phyloP scores from a whole-genome alignment of 2,797 vertebrate genomes.

The Smutsia gigantea region DNA sequence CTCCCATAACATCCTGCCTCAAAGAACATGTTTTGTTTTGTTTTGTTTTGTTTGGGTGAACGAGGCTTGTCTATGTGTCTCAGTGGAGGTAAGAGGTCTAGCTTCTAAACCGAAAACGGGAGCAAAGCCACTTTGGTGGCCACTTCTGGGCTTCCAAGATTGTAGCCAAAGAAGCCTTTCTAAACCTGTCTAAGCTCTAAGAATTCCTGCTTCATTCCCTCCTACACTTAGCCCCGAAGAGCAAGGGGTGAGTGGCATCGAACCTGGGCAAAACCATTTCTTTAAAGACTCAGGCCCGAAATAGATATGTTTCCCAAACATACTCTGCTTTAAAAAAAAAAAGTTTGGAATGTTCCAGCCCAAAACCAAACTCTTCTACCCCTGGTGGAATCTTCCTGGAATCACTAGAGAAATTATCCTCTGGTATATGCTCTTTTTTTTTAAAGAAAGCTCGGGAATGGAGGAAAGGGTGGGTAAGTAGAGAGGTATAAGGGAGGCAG shows the following conservation, averaged over 20 bases:
- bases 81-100: neutral
- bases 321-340: constrained; percentile 6
- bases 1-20: neutral
- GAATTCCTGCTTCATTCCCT: neutral
- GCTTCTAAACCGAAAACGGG: neutral
- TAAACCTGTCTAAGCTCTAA: neutral
- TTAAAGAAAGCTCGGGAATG: neutral
- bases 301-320: neutral
- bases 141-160: neutral
- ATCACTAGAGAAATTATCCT: neutral
- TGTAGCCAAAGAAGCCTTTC: neutral
- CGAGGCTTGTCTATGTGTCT: neutral
- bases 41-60: neutral
- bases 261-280: neutral
- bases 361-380: neutral
- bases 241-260: neutral
- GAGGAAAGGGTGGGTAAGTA: neutral
- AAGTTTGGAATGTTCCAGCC: neutral
- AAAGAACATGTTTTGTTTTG: neutral
- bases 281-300: neutral
- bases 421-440: neutral
- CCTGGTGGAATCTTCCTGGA: neutral
- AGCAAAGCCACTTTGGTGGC: neutral
- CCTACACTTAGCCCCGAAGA: neutral
- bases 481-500: neutral